These are phyloP conservation scores for Sarcophaga bullata DNA, from an alignment of 1,140 invertebrate species.

Conservation along the genomic window DNA sequence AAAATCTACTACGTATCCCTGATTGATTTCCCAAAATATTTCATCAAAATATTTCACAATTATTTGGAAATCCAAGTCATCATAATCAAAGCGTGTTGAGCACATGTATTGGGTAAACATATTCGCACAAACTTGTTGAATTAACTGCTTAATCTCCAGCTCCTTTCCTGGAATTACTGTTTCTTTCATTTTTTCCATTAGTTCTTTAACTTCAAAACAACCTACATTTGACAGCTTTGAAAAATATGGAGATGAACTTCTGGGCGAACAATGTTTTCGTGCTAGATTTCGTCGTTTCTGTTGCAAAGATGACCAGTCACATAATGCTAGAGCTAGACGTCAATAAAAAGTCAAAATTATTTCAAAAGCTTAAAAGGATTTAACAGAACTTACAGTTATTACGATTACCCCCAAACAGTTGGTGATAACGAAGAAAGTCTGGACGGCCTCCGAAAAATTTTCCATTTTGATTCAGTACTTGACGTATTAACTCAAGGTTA, in stretches of 20 bases:
- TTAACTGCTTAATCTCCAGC: conserved; percentile 71
- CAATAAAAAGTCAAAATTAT: no score
- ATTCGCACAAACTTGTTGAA: conserved; percentile 80
- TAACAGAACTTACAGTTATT: conserved; percentile 79
- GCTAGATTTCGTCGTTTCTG: conserved; percentile 81
- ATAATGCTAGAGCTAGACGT: conserved; percentile 80
- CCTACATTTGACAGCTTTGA: conserved; percentile 74
- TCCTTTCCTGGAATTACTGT: conserved; percentile 61
- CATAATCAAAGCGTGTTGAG: conserved; percentile 75
- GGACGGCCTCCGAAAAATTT: conserved; percentile 83
- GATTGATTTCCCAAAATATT: conserved; percentile 91
- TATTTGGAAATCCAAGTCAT: conserved; percentile 73
- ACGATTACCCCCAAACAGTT: conserved; percentile 78
- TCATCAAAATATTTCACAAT: conserved; percentile 81
- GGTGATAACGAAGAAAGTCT: conserved; percentile 79
- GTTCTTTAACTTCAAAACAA: conserved; percentile 69
- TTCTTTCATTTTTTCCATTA: conserved; percentile 70
- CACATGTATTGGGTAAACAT: conserved; percentile 89
- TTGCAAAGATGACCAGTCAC: conserved; percentile 86
- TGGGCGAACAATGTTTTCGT: conserved; percentile 79
- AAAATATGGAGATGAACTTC: conserved; percentile 76
- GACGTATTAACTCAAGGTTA: conserved; percentile 76
- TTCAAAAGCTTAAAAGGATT: no score
- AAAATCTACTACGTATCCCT: conserved; percentile 88
- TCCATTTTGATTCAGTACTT: conserved; percentile 83